These are phyloP conservation scores for Merluccius polli DNA, from an alignment of 2,797 vertebrate genomes.

Conservation along the genomic window DNA sequence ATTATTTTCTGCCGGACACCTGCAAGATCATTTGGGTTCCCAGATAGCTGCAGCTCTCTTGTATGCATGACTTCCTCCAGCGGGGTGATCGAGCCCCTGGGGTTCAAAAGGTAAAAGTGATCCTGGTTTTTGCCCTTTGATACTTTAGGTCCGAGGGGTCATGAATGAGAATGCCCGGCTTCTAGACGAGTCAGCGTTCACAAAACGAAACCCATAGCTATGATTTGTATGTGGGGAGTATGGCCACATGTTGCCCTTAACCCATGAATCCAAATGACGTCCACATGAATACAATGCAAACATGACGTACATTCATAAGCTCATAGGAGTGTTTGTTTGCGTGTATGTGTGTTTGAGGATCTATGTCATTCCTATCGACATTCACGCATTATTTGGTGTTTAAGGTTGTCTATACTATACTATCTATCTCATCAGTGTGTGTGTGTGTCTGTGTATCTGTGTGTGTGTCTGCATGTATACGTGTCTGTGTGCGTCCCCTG, in stretches of 20 bases:
- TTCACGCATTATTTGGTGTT: background rate
- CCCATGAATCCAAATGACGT: background rate
- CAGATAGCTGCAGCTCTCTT: conserved; percentile 35
- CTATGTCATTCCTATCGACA: background rate
- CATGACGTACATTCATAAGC: no score
- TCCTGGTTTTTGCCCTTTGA: conserved; percentile 8
- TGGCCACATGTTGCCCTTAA: background rate
- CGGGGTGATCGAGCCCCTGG: conserved; percentile 42
- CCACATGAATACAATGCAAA: no score
- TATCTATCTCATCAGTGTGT: no score
- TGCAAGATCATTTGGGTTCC: background rate
- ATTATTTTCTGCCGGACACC: background rate
- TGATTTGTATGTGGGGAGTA: no score
- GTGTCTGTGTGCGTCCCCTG: conserved; percentile 7
- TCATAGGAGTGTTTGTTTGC: background rate
- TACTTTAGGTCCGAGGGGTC: background rate
- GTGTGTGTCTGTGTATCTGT: background rate
- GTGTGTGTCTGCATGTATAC: conserved; percentile 12
- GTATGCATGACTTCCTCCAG: conserved; percentile 40
- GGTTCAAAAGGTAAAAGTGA: conserved; percentile 41
- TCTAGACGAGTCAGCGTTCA: background rate
- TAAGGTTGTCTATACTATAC: background rate
- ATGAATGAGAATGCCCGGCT: background rate
- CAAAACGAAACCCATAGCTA: no score
- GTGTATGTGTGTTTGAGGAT: background rate